Evolutionary conservation across 2,888 invertebrate species (phyloP).

Genomic region (Tricholauxania praeusta): DNA sequence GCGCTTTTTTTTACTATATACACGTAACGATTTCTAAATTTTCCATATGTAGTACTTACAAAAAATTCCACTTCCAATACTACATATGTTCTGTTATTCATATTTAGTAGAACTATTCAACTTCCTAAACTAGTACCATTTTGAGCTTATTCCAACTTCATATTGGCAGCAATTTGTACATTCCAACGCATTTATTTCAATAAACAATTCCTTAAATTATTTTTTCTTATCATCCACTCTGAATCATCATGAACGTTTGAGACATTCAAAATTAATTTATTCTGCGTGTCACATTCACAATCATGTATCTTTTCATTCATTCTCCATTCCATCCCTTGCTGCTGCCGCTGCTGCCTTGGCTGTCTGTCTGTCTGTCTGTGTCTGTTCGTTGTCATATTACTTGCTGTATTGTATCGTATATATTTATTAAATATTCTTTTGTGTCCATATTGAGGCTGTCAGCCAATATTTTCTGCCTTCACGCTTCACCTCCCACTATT

Average conservation of each 20-base stretch:
- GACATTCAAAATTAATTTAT: constrained; percentile 12
- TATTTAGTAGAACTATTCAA: no score
- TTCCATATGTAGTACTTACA: no score
- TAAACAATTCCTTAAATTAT: no score
- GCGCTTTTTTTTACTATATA: no score
- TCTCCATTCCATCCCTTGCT: neutral
- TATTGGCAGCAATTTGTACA: no score
- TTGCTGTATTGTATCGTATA: neutral
- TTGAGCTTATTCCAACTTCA: no score
- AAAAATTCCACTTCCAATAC: no score
- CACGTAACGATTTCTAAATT: no score
- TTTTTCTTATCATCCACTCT: no score
- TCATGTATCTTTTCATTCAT: neutral
- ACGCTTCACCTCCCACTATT: neutral
- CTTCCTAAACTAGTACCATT: no score
- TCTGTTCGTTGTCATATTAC: neutral
- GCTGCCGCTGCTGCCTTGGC: neutral
- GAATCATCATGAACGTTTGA: neutral
- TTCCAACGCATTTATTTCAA: no score
- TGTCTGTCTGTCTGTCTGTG: neutral
- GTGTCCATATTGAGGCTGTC: neutral
- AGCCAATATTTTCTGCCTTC: neutral
- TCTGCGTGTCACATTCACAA: neutral
- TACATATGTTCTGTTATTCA: no score
- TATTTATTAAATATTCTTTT: constrained; percentile 25